Evolutionary conservation across 2,113 vertebrate genomes (phyloP).

Genomic region (Herpailurus yagouaroundi): DNA sequence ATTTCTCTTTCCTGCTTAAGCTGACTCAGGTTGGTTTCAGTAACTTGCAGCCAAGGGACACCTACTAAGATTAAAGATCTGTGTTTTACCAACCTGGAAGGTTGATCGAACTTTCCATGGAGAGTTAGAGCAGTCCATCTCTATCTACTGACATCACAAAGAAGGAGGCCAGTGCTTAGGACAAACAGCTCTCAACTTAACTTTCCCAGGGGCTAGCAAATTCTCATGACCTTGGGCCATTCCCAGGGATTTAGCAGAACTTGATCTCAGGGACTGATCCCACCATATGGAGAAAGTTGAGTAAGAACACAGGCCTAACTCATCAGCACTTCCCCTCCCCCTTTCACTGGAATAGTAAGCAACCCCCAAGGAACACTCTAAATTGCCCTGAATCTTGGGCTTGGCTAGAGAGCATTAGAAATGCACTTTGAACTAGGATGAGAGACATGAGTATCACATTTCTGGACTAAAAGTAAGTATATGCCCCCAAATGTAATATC

Average conservation of each 20-base stretch:
- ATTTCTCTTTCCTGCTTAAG: not conserved
- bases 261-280: not conserved
- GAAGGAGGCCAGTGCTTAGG: not conserved
- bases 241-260: not conserved
- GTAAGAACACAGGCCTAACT: not conserved
- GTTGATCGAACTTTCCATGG: not conserved
- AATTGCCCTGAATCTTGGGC: not conserved
- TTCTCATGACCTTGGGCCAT: not conserved
- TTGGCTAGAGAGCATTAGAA: not conserved
- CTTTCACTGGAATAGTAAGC: not conserved
- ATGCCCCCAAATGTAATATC: not conserved
- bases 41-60: not conserved
- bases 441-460: slow-evolving; percentile 18
- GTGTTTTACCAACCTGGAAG: not conserved
- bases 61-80: not conserved
- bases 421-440: not conserved
- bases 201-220: not conserved
- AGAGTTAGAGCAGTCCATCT: not conserved
- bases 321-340: not conserved
- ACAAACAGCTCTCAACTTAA: not conserved
- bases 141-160: not conserved
- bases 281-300: not conserved
- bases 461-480: slow-evolving; percentile 15
- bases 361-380: not conserved
- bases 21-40: not conserved